phyloP scores from a whole-genome alignment of 2,888 invertebrate species.

The Meganola albula region DNA sequence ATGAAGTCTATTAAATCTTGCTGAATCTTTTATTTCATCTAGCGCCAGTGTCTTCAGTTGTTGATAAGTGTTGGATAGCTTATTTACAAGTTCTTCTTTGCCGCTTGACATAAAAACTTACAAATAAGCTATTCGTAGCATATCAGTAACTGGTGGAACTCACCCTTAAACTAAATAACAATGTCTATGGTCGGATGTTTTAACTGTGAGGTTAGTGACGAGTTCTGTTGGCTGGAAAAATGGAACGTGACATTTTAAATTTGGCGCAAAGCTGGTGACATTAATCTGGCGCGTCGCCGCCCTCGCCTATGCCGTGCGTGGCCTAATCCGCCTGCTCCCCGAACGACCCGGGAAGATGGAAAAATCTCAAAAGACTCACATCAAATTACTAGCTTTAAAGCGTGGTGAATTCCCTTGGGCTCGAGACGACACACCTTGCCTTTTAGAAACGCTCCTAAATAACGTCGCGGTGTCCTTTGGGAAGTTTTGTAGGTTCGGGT shows the following conservation, averaged over 20 bases:
- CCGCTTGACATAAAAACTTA: too few relatives aligned
- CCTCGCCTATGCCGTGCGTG: slow-evolving; percentile 63
- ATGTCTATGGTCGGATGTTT: slow-evolving; percentile 54
- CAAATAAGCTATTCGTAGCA: too few relatives aligned
- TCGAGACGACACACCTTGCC: slow-evolving; percentile 68
- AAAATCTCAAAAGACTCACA: slow-evolving; percentile 74
- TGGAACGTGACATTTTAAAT: slow-evolving; percentile 74
- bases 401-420: slow-evolving; percentile 67
- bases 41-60: too few relatives aligned
- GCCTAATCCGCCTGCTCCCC: slow-evolving; percentile 68
- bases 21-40: too few relatives aligned
- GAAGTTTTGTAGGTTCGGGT: slow-evolving; percentile 66
- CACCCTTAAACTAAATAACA: too few relatives aligned
- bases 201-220: slow-evolving; percentile 52
- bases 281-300: slow-evolving; percentile 73
- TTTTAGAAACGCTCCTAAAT: slow-evolving; percentile 70
- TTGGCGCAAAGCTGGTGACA: slow-evolving; percentile 70
- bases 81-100: too few relatives aligned
- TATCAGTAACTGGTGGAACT: too few relatives aligned
- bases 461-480: slow-evolving; percentile 67
- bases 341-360: slow-evolving; percentile 69
- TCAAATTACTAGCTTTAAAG: slow-evolving; percentile 76
- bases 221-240: slow-evolving; percentile 66
- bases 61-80: too few relatives aligned
- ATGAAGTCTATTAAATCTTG: too few relatives aligned